Evolutionary conservation across 2,113 vertebrate species (phyloP).

Genomic region (Halichoeres trimaculatus): DNA sequence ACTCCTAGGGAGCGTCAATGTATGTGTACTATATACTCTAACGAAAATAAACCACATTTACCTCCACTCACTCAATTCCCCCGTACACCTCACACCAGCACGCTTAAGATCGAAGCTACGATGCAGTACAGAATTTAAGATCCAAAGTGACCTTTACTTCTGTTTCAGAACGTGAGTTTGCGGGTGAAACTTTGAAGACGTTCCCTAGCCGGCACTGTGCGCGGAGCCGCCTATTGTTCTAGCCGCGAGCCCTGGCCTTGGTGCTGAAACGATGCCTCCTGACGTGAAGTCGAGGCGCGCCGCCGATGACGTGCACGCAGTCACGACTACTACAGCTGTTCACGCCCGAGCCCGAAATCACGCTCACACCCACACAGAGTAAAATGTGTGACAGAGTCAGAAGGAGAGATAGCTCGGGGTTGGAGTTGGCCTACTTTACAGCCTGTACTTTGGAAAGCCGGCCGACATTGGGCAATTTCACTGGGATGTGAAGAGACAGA

Average conservation of each 20-base stretch:
- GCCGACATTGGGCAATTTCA: slow-evolving; percentile 30
- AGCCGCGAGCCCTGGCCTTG: slow-evolving; percentile 83
- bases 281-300: slow-evolving; percentile 62
- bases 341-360: slow-evolving; percentile 63
- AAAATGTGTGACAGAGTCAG: slow-evolving; percentile 60
- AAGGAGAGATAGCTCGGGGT: slow-evolving; percentile 61
- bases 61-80: fast-evolving
- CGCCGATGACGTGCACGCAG: slow-evolving; percentile 57
- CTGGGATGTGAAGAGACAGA: neutral
- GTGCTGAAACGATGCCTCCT: slow-evolving; percentile 80
- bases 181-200: slow-evolving; percentile 38
- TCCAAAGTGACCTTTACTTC: no score
- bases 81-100: fast-evolving
- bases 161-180: neutral
- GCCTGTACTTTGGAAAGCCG: slow-evolving; percentile 47
- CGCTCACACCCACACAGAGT: slow-evolving; percentile 65
- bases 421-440: slow-evolving; percentile 77
- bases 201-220: slow-evolving; percentile 58
- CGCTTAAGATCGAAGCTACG: no score
- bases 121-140: no score
- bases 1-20: slow-evolving; percentile 62
- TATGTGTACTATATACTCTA: neutral
- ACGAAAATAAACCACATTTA: neutral
- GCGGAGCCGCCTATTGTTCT: slow-evolving; percentile 82
- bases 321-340: slow-evolving; percentile 78